Percentiles rank a stretch among this genome's conserved stretches.
These are phyloP conservation scores for Okapia johnstoni DNA, from an alignment of 2,113 vertebrate genomes.

Conservation along the genomic window DNA sequence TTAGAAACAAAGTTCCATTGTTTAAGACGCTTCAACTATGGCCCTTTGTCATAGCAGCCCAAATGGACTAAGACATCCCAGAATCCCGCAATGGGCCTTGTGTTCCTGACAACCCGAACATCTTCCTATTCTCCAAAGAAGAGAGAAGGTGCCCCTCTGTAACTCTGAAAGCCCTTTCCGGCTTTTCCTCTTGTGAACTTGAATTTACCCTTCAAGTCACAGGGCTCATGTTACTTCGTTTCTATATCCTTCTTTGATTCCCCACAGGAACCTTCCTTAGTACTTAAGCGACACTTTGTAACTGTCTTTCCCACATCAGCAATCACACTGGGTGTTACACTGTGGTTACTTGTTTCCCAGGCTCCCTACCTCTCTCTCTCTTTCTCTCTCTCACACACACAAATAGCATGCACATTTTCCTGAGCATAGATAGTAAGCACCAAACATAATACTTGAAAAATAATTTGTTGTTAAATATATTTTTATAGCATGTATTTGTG, in stretches of 20 bases:
- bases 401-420: neutral
- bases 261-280: neutral
- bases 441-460: neutral
- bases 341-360: neutral
- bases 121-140: neutral
- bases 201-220: neutral
- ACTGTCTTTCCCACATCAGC: neutral
- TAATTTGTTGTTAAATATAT: neutral
- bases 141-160: neutral
- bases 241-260: neutral
- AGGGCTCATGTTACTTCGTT: neutral
- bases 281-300: neutral
- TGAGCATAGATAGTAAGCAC: neutral
- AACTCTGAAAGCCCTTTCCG: neutral
- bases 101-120: rapidly evolving
- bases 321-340: neutral
- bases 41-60: neutral
- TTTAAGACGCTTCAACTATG: neutral
- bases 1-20: neutral
- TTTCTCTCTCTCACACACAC: neutral
- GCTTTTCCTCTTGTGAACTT: neutral
- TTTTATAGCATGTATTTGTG: neutral
- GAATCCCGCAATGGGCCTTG: rapidly evolving
- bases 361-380: neutral
- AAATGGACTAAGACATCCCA: neutral